Evolutionary conservation across 35 echinoderm and acorn worm species (phyloP).

Genomic region (Apostichopus californicus): DNA sequence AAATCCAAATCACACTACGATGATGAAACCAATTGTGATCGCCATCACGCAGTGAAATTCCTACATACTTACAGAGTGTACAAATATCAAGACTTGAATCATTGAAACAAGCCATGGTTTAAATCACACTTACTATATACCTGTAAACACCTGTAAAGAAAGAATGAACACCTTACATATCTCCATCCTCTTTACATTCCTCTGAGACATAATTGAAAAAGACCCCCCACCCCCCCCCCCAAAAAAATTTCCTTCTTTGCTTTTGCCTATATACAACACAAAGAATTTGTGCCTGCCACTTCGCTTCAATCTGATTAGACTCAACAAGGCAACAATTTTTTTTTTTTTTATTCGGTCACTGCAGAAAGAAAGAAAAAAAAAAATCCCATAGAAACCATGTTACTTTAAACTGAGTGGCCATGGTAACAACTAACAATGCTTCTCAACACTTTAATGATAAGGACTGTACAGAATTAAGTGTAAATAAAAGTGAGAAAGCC

Average conservation of each 20-base stretch:
- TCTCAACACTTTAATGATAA: too few species aligned
- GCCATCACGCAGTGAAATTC: not conserved
- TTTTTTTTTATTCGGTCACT: too few species aligned
- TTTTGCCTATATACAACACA: not conserved
- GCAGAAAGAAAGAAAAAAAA: too few species aligned
- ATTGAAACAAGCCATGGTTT: not conserved
- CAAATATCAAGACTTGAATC: not conserved
- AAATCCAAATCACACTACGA: slow-evolving; percentile 29
- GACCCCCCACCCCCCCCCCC: not conserved
- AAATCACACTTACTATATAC: not conserved
- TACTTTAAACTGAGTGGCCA: too few species aligned
- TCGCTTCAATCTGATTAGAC: too few species aligned
- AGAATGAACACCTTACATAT: not conserved
- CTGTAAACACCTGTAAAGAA: not conserved
- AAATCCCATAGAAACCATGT: too few species aligned
- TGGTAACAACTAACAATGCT: too few species aligned
- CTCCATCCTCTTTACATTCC: not conserved
- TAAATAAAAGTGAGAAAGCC: too few species aligned
- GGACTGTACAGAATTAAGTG: too few species aligned
- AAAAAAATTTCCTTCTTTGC: not conserved
- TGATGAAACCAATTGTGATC: not conserved
- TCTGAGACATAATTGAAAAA: not conserved
- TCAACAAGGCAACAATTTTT: too few species aligned
- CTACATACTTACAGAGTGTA: not conserved
- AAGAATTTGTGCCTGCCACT: not conserved